Evolutionary conservation across 1,140 invertebrate genomes (phyloP).

Genomic region (Oppia nitens): DNA sequence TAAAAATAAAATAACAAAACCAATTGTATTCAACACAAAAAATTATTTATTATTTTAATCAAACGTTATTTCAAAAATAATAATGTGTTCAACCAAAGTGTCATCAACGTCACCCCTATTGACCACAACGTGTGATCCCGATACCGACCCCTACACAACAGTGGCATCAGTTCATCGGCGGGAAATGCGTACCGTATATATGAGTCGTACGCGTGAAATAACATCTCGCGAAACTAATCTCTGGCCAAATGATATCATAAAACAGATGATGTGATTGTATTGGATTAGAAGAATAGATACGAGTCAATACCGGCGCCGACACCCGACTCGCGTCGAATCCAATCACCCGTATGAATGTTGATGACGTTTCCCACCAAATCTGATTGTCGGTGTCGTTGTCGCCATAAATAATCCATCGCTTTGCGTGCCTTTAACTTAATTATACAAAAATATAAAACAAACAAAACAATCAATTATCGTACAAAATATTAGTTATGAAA

Average conservation of each 20-base stretch:
- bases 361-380: conserved; percentile 86
- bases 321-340: conserved; percentile 84
- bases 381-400: conserved; percentile 59
- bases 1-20: not conserved
- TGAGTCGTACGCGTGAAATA: conserved; percentile 85
- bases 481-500: too few species aligned
- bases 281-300: too few species aligned
- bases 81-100: conserved; percentile 49
- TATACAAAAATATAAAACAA: conserved; percentile 10
- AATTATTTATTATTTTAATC: not conserved
- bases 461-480: too few species aligned
- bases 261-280: conserved; percentile 11
- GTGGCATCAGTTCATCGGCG: conserved; percentile 93
- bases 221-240: conserved; percentile 71
- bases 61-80: not conserved
- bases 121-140: conserved; percentile 61
- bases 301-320: conserved; percentile 98
- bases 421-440: conserved; percentile 67
- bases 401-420: conserved; percentile 94
- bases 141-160: conserved; percentile 81
- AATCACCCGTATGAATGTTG: conserved; percentile 92
- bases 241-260: conserved; percentile 17
- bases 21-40: not conserved
- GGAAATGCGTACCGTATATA: conserved; percentile 97
- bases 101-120: conserved; percentile 90